Base-by-base conservation (phyloP, 2,113 vertebrate genomes). In the Elephantulus edwardii region DNA sequence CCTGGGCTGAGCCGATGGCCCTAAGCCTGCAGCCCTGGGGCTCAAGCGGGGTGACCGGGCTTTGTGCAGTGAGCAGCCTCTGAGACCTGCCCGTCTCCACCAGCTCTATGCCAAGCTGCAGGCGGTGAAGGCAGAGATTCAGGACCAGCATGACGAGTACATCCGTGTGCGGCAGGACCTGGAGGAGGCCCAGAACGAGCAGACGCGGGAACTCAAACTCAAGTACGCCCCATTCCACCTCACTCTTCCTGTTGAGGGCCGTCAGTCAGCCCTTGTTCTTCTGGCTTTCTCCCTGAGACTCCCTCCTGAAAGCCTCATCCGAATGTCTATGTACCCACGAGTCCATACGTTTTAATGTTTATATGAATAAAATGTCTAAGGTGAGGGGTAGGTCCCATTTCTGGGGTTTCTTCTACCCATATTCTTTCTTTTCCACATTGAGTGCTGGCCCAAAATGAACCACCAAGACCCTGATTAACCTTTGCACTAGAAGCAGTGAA, bases 201-300 rank as follows among this genome's bases (percentile, higher is more conserved):
- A 99, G 97, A 99, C 99, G 0, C 97, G 99, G 94, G 99, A 99
- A 86, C 99, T 99, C 92, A 99, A 99, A 96, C 99, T 98, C 98
- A 99, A 99, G 99, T 99, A 97, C 96, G 99, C 19, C 22, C 56
- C 56, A 20, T 60, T 19, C 22, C 13, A 16, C 75, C 33, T 56
- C 48, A 16, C 11, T 60, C 79, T 10, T 38, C n/a, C 24, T 4
- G 0, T 17, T 14, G 22, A 2, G 22, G 70, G 16, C 38, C 60
- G 33, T 14, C 40, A 13, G 56, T 28, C 24, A 3, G 9, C 62
- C 71, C 50, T 24, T 0, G 1, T 46, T 82, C 44, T 35, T 11
- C 16, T 33, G 5, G 56, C 44, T 40, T 30, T 56, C 35, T 81
- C 90, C 20, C 56, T 24, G 3, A 5, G 9, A 11, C 24, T 56